Evolutionary conservation across 2,888 invertebrate species (phyloP), one percentile per base, ranked within the genome.

Genomic region (Caenorhabditis zanzibari): DNA sequence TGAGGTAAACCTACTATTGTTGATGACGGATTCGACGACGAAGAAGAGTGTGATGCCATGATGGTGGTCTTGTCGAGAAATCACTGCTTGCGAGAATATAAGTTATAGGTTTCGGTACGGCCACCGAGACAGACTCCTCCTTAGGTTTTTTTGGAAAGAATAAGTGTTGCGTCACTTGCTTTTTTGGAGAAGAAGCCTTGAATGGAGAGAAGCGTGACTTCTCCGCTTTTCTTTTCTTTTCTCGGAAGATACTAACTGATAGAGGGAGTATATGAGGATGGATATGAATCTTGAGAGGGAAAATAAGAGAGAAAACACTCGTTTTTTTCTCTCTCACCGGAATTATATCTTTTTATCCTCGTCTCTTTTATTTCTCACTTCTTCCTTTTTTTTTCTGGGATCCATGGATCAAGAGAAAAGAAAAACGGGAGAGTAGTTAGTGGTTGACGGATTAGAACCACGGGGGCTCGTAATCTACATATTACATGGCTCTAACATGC

Each of bases 311-410:
- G 41, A 80, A 64, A 80, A 80, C 72, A 73, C 80, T 66, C 64
- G n/a, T 59, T 63, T 59, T 63, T 63, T 58, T 63, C 49, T 61
- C 63, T 81, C 81, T 75, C 81, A 64, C 69, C 71, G 63, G 75
- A 81, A 81, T 81, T 61, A 81, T 81, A 81, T 81, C 73, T 81
- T 81, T 81, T 79, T 79, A 79, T 79, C 79, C 80, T 80, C 66
- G 47, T n/a, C 56, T 56, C 54, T 80, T 64, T 73, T 68, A 66
- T 73, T 80, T 66, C 28, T 56, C 58, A 63, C 72, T 71, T 77
- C 26, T 76, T 52, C 61, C 61, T 56, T 19, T 52, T 41, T 26
- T 35, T n/a, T 16, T 16, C 41, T 56, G 56, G 66, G 63, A 72
- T 80, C 66, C 47, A n/a, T 64, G 38, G 72, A 58, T 64, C 64